Evolutionary conservation across 2,113 vertebrate species (phyloP), one percentile per base, ranked within the genome.

Genomic region (Mormyrus iriodes): DNA sequence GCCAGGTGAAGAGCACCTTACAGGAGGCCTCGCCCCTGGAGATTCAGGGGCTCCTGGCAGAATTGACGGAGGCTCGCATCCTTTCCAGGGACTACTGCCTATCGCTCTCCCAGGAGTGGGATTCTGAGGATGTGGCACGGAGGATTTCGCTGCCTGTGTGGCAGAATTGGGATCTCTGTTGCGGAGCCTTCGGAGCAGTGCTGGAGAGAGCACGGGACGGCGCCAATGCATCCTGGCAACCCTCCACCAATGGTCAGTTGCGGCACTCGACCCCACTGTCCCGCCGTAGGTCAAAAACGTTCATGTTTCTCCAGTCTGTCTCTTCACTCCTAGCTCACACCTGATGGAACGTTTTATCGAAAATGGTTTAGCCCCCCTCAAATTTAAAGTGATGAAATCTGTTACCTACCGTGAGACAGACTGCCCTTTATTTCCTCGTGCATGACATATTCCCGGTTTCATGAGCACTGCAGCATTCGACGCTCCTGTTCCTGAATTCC

Each of bases 41-140:
- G 61, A 91, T 96, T 24, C 91, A 85, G 0, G 13, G 39, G 1
- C 91, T 97, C 48, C 91, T 96, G 87, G 90, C 92, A 3, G 44
- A 90, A 83, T 92, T 97, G 90, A 91, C 95, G 87, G 92, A 94
- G 17, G 94, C 94, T 69, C 90, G 89, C 44, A 92, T 96, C 42
- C 94, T 97, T 31, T 97, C 97, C 0, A 89, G 90, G 88, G 95
- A 95, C 69, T 97, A 96, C 89, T 91, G 95, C 89, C 91, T 92
- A 13, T 91, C 94, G 2, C 93, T 96, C 69, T 92, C 95, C 49
- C 84, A 9, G 0, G 91, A 95, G 91, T 91, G 93, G 1, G 95
- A 96, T 85, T 89, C 31, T 0, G 95, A 96, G n/a, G 94, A 95
- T 35, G 89, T 96, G 0, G 94, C 95, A 19, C 91, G 95, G 89